These are phyloP conservation scores for Epinotia bilunana DNA, from an alignment of 2,888 invertebrate genomes.

Conservation along the genomic window DNA sequence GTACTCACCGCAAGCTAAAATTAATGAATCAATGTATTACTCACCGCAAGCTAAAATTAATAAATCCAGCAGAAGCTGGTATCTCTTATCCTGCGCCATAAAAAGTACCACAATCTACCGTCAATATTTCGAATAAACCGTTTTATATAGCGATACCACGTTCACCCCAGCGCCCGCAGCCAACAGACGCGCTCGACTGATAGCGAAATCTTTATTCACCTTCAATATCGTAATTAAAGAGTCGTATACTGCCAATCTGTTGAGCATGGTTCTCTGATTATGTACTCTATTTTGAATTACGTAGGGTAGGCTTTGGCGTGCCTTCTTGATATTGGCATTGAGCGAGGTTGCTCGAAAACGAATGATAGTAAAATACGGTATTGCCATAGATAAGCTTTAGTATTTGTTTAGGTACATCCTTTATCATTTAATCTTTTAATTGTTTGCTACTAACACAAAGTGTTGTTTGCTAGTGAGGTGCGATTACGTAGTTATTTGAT, in stretches of 20 bases:
- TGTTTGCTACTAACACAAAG: no score
- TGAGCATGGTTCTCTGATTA: background rate
- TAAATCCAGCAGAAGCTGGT: slow-evolving; percentile 72
- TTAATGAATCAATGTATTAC: slow-evolving; percentile 51
- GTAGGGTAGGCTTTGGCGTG: background rate
- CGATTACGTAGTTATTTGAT: background rate
- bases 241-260: background rate
- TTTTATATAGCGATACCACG: background rate
- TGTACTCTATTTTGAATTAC: background rate
- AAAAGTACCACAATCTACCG: slow-evolving; percentile 2
- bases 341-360: background rate
- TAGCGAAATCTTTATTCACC: slow-evolving; percentile 32
- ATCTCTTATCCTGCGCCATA: slow-evolving; percentile 67
- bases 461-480: no score
- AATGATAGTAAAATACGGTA: background rate
- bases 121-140: background rate
- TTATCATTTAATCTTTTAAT: background rate
- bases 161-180: slow-evolving; percentile 9
- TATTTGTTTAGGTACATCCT: background rate
- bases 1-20: background rate
- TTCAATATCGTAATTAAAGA: slow-evolving; percentile 31
- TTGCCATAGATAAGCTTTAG: background rate
- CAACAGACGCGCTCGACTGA: slow-evolving; percentile 22
- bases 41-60: slow-evolving; percentile 67
- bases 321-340: background rate